A percentile compares a stretch with the other conserved stretches of the same genome.
Conservation (phyloP, 1,140 invertebrate genomes). For the Solenopsis invicta region DNA sequence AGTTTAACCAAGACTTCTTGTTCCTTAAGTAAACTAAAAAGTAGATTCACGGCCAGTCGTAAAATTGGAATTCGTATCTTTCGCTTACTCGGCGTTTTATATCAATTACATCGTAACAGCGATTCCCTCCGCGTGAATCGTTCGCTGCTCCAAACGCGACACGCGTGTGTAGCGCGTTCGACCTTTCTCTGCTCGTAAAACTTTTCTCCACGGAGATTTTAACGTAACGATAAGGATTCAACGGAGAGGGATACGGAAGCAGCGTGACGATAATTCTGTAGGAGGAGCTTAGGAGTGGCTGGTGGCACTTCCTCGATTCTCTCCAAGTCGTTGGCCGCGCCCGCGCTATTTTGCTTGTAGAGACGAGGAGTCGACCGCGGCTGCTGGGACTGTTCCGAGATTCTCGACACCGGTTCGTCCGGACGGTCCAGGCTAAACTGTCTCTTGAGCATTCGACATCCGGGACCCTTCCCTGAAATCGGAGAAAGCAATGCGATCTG, state of each 20-base stretch:
- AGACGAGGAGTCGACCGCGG: conserved; percentile 81
- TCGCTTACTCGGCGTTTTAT: neutral
- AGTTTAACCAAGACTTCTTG: neutral
- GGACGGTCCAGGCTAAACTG: conserved; percentile 91
- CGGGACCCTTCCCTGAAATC: conserved; percentile 78
- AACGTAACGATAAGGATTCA: conserved; percentile 84
- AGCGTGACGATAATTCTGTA: conserved; percentile 81
- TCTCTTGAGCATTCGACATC: conserved; percentile 88
- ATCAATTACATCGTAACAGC: neutral
- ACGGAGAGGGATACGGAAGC: conserved; percentile 85
- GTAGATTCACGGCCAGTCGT: neutral
- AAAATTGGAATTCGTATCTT: neutral
- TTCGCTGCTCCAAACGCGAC: conserved; percentile 1
- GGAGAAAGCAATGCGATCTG: neutral
- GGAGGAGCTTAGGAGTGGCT: conserved; percentile 70
- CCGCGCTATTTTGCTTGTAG: conserved; percentile 91
- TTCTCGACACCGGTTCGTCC: conserved; percentile 85
- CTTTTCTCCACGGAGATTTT: conserved; percentile 25
- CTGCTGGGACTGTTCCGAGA: conserved; percentile 32
- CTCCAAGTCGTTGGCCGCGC: conserved; percentile 90
- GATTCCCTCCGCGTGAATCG: conserved; percentile 7
- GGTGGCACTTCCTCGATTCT: conserved; percentile 91
- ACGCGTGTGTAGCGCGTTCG: neutral
- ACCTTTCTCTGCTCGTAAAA: conserved; percentile 17
- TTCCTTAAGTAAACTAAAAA: neutral